phyloP scores from a whole-genome alignment of 2,113 vertebrate genomes.

The Bubo bubo region DNA sequence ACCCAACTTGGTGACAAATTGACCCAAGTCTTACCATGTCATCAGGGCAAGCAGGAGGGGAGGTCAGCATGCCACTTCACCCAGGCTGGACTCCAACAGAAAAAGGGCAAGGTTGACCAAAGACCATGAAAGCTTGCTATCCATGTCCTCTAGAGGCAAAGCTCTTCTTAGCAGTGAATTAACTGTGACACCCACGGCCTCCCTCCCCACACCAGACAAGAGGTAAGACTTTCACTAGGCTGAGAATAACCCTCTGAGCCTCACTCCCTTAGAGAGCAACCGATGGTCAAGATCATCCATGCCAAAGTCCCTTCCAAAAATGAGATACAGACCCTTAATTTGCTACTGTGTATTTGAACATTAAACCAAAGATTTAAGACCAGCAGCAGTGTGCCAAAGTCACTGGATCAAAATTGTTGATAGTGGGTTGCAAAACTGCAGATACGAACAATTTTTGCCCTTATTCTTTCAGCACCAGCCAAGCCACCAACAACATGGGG shows the following conservation, averaged over 20 bases:
- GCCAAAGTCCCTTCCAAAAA: neutral
- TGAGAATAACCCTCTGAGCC: neutral
- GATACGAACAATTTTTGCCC: neutral
- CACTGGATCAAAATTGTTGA: neutral
- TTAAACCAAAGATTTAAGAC: neutral
- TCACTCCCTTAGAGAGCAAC: neutral
- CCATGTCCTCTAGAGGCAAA: neutral
- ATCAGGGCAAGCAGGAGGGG: neutral
- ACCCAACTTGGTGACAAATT: accelerated
- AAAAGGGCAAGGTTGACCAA: neutral
- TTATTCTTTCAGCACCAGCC: neutral
- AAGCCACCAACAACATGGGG: neutral
- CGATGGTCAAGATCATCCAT: neutral
- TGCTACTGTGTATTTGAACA: neutral
- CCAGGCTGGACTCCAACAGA: neutral
- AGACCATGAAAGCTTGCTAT: accelerated
- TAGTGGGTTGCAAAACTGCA: neutral
- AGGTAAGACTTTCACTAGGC: neutral
- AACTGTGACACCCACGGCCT: neutral
- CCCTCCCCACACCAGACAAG: neutral
- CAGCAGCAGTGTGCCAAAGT: neutral
- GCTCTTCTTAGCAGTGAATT: neutral
- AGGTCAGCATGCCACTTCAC: neutral
- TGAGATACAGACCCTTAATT: neutral
- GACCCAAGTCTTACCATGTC: neutral